Percentiles rank a stretch among this genome's conserved stretches.
These are phyloP conservation scores for Heliconius congener DNA, from an alignment of 1,140 invertebrate genomes.

Conservation along the genomic window DNA sequence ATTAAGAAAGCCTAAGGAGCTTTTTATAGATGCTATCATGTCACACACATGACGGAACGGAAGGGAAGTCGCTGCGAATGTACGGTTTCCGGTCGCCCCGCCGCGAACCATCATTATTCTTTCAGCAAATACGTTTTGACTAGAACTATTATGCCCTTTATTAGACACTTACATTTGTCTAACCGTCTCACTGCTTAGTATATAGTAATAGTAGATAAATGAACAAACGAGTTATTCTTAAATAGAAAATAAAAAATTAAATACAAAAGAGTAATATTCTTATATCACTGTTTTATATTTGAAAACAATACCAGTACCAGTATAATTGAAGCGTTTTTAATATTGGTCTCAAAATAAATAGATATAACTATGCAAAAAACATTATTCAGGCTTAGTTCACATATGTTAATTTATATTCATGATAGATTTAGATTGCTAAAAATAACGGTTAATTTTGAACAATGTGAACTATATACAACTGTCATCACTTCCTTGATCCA, in stretches of 20 bases:
- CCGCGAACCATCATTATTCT: constrained; percentile 73
- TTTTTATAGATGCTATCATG: constrained; percentile 37
- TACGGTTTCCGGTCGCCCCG: constrained; percentile 60
- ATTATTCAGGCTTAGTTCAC: too few species aligned
- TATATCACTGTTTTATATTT: neutral
- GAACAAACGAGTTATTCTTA: neutral
- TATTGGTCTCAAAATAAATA: too few species aligned
- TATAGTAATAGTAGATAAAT: neutral
- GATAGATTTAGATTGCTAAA: constrained; percentile 25
- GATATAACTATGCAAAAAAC: too few species aligned
- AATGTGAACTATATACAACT: constrained; percentile 63
- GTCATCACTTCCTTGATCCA: constrained; percentile 73
- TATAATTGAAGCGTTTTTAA: too few species aligned
- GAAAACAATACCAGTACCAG: neutral
- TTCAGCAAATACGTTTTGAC: constrained; percentile 79
- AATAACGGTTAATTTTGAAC: constrained; percentile 53
- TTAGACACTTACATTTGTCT: constrained; percentile 24
- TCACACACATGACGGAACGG: constrained; percentile 59
- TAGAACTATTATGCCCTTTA: constrained; percentile 59
- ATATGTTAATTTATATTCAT: too few species aligned
- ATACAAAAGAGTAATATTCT: too few species aligned
- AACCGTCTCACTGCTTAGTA: constrained; percentile 20
- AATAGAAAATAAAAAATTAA: constrained; percentile 11
- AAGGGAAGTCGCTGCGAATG: constrained; percentile 69
- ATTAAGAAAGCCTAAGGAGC: constrained; percentile 32